These are phyloP conservation scores for Varanus salvator DNA, from an alignment of 2,113 vertebrate species.

Conservation along the genomic window DNA sequence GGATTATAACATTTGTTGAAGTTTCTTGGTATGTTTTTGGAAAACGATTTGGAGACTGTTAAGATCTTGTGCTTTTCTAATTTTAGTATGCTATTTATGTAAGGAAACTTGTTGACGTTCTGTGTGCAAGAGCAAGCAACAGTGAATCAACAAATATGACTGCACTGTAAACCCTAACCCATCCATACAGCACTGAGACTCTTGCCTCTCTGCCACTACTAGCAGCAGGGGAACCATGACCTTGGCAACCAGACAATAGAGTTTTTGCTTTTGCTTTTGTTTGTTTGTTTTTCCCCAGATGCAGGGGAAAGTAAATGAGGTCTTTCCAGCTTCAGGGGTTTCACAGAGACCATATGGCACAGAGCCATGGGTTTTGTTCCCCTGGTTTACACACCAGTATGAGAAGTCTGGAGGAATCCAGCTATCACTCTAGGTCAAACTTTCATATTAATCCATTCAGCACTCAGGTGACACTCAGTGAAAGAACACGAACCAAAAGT, in stretches of 20 bases:
- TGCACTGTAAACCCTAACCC: neutral
- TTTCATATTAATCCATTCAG: neutral
- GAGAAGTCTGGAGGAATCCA: neutral
- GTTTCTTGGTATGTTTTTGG: neutral
- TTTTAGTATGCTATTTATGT: neutral
- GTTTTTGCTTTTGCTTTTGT: no score
- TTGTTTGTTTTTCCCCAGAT: no score
- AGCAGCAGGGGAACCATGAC: no score
- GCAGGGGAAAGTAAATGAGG: no score
- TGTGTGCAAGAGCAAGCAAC: neutral
- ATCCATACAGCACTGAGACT: no score
- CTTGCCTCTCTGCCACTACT: no score
- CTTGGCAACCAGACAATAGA: no score
- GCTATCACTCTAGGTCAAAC: neutral
- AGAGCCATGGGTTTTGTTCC: no score
- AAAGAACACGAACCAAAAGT: neutral
- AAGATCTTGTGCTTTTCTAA: neutral
- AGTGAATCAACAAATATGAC: constrained; percentile 28
- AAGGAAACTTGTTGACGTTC: neutral
- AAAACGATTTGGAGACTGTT: neutral
- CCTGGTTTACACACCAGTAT: neutral
- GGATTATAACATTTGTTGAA: no score
- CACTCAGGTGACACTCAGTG: neutral
- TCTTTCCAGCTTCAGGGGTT: no score
- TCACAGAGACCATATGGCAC: no score